phyloP scores from a whole-genome alignment of 2,888 invertebrate genomes.

The Ophion slaviceki region DNA sequence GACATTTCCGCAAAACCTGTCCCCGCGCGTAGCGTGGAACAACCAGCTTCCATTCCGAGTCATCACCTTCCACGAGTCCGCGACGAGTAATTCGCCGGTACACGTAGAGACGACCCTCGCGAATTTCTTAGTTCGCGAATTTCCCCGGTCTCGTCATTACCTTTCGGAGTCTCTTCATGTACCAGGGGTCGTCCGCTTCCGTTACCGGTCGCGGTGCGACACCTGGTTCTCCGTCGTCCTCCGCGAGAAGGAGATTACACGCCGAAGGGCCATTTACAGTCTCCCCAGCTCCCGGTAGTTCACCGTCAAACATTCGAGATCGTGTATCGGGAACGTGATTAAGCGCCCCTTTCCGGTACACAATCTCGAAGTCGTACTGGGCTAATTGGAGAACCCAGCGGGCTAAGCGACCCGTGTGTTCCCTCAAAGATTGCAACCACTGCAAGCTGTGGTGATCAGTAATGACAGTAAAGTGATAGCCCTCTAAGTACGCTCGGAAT shows the following conservation, averaged over 20 bases:
- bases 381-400: slow-evolving; percentile 33
- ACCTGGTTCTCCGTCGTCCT: not conserved
- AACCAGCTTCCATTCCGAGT: slow-evolving; percentile 61
- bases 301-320: slow-evolving; percentile 28
- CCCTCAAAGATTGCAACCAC: too few species aligned
- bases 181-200: slow-evolving; percentile 4
- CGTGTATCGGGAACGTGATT: slow-evolving; percentile 60
- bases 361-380: slow-evolving; percentile 55
- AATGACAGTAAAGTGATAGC: slow-evolving; percentile 36
- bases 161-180: not conserved
- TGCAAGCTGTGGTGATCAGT: slow-evolving; percentile 11
- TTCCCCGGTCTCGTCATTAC: slow-evolving; percentile 8
- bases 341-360: slow-evolving; percentile 38
- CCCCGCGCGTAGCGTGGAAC: slow-evolving; percentile 33
- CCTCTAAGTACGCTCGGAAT: slow-evolving; percentile 43
- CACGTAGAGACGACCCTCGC: too few species aligned
- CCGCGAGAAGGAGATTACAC: not conserved
- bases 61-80: not conserved
- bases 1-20: slow-evolving; percentile 12
- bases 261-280: not conserved
- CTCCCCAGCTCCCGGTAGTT: not conserved
- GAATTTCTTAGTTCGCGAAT: not conserved
- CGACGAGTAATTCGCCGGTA: not conserved
- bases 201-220: slow-evolving; percentile 3
- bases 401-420: too few species aligned